phyloP scores from a whole-genome alignment of 1,140 invertebrate genomes.

The Trichonephila clavipes region DNA sequence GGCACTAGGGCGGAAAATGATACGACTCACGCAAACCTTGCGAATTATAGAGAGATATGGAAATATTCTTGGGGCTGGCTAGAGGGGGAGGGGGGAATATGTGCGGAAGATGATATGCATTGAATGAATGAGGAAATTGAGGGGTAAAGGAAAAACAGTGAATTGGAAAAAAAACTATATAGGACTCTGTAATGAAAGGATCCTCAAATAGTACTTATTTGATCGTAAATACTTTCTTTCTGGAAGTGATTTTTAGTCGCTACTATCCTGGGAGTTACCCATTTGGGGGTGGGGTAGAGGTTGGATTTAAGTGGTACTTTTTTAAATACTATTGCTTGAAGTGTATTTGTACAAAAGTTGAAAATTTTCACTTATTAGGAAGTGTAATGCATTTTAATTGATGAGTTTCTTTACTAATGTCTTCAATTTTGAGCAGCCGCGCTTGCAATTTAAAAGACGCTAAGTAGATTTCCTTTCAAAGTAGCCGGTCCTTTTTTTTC shows the following conservation, averaged over 20 bases:
- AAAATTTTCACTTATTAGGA: slow-evolving; percentile 1
- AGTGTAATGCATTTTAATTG: background rate
- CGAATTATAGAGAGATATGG: slow-evolving; percentile 72
- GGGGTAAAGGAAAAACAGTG: background rate
- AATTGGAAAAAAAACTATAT: background rate
- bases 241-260: slow-evolving; percentile 39
- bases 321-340: background rate
- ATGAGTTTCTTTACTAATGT: no score
- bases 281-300: background rate
- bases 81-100: slow-evolving; percentile 7
- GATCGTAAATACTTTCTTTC: slow-evolving; percentile 66
- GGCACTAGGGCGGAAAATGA: slow-evolving; percentile 69
- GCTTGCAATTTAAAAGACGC: no score
- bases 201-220: slow-evolving; percentile 66
- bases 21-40: slow-evolving; percentile 69
- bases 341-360: background rate
- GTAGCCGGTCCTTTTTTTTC: no score
- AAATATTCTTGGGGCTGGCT: slow-evolving; percentile 40
- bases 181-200: slow-evolving; percentile 61
- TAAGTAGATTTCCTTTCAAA: no score
- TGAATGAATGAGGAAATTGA: slow-evolving; percentile 19
- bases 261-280: background rate
- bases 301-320: background rate
- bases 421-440: no score
- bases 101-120: slow-evolving; percentile 60